Evolutionary conservation across 1,140 invertebrate genomes (phyloP).

Genomic region (Eumaeus atala): DNA sequence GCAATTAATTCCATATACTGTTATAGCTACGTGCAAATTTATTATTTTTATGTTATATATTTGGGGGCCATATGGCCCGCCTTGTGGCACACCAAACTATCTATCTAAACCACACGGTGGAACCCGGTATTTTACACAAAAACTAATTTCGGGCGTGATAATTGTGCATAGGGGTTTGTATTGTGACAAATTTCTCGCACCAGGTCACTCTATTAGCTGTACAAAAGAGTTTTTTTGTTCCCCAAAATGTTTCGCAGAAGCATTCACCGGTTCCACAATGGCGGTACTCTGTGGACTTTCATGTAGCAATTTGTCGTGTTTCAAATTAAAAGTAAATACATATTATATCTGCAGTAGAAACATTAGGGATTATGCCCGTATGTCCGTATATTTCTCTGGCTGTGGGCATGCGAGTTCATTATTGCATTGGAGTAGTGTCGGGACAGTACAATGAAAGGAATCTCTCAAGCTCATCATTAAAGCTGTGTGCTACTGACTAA

Average conservation of each 20-base stretch:
- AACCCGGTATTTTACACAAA: neutral
- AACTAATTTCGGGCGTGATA: slow-evolving; percentile 9
- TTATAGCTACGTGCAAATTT: neutral
- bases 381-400: too few species aligned
- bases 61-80: neutral
- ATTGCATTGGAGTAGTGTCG: too few species aligned
- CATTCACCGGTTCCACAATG: slow-evolving; percentile 1
- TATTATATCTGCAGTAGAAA: neutral
- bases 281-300: neutral
- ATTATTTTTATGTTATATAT: slow-evolving; percentile 1
- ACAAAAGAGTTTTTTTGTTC: neutral
- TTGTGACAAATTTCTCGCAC: slow-evolving; percentile 8
- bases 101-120: neutral
- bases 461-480: too few species aligned
- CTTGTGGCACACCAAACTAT: neutral
- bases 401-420: too few species aligned
- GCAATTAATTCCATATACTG: too few species aligned
- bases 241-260: neutral
- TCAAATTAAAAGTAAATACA: slow-evolving; percentile 4
- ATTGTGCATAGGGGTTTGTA: slow-evolving; percentile 1
- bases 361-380: too few species aligned
- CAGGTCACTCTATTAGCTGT: slow-evolving; percentile 1
- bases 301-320: neutral
- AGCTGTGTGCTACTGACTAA: too few species aligned
- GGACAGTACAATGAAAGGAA: too few species aligned